These are phyloP conservation scores for Gambusia affinis DNA, from an alignment of 2,113 vertebrate species.

Conservation along the genomic window DNA sequence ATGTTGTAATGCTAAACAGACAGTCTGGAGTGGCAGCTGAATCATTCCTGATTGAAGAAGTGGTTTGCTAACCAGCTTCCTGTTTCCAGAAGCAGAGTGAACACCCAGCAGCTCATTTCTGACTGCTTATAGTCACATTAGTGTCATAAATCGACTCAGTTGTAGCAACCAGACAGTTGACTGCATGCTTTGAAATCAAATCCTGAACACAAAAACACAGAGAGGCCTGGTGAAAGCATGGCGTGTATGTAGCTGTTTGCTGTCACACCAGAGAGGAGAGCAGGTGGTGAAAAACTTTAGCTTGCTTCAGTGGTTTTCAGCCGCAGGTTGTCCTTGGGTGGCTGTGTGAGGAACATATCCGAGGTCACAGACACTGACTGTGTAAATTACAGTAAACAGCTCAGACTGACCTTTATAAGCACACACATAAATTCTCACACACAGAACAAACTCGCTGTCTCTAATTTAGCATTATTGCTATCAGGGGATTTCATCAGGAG, in stretches of 20 bases:
- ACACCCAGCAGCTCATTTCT: neutral
- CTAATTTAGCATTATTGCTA: constrained; percentile 11
- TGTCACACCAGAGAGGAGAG: constrained; percentile 17
- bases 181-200: neutral
- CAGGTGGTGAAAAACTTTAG: constrained; percentile 33
- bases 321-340: constrained; percentile 16
- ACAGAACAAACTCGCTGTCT: constrained; percentile 13
- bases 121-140: neutral
- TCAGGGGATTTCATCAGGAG: constrained; percentile 38
- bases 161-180: neutral
- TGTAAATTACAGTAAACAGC: constrained; percentile 17
- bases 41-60: constrained; percentile 28
- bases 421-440: constrained; percentile 1
- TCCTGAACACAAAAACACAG: neutral
- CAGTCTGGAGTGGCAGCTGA: neutral
- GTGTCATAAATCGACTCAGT: constrained; percentile 7
- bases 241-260: constrained; percentile 23
- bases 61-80: constrained; percentile 32
- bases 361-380: constrained; percentile 19
- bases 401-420: neutral
- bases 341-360: neutral
- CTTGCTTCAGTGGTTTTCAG: constrained; percentile 8
- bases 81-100: constrained; percentile 20
- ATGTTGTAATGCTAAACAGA: neutral
- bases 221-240: neutral